Base-by-base conservation (phyloP, 2,888 invertebrate genomes). In the Masnerella sp. region DNA sequence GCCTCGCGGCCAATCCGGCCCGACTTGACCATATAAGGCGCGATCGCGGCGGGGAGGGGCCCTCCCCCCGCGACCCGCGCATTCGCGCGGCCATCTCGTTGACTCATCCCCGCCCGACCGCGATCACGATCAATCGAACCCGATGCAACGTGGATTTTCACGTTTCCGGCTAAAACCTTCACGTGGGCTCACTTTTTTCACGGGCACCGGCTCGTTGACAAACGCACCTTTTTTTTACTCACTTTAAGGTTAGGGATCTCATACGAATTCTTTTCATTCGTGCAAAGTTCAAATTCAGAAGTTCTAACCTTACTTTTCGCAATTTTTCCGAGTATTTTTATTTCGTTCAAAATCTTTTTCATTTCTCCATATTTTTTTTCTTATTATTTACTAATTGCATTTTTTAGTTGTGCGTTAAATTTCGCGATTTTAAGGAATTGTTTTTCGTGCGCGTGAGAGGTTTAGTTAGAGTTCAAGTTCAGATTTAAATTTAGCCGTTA, bases 1-100 rank as follows among this genome's bases (percentile, higher is more conserved):
- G 82, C 83, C 80, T 83, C 83, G 84, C 90, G 87, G 87, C 92
- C 92, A 93, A 93, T 93, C 89, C 90, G 88, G 88, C 89, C 86
- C 89, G 90, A 91, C 91, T 92, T 93, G 91, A 92, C 93, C 93
- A 92, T 93, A 93, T 93, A 93, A 91, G 93, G 93, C 90, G 89
- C 89, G 77, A 78, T 79, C 82, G 81, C 84, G 18, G 38, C 79
- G 82, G 80, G 84, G 38, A 20, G 88, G 88, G 87, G 89, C n/a
- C 89, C 82, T 82, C 71, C 78, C 59, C 61, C 69, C 49, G 36
- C 61, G 20, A n/a, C n/a, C 49, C 62, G 45, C 42, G 43, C 30
- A 45, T 12, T 49, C 47, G 52, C 49, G 52, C 65, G 34, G 58
- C 28, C 38, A 58, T 42, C 47, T 45, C 42, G 72, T 58, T 67